Conservation (phyloP, 2,113 vertebrate species). For the Grus americana region DNA sequence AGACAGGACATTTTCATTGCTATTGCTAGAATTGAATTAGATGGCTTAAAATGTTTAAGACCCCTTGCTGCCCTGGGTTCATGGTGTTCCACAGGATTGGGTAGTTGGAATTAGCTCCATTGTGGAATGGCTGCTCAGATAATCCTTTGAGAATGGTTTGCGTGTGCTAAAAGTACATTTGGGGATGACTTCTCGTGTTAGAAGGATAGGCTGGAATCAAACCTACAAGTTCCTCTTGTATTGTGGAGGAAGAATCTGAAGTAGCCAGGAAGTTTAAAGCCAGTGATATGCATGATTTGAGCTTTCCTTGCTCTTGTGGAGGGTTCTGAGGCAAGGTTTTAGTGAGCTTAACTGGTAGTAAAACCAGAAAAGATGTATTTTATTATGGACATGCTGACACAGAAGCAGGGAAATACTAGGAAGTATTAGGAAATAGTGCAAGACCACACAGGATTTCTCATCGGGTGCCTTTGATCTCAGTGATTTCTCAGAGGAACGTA, state of each 20-base stretch:
- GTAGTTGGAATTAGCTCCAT: not conserved
- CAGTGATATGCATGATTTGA: not conserved
- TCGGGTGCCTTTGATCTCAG: not conserved
- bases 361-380: not conserved
- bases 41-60: not conserved
- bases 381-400: not conserved
- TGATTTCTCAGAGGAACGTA: not conserved
- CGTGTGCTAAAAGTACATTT: not conserved
- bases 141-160: not conserved
- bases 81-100: not conserved
- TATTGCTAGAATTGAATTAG: not conserved
- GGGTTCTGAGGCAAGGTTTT: not conserved
- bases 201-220: not conserved
- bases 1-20: not conserved
- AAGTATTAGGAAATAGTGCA: not conserved
- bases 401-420: not conserved
- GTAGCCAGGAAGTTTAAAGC: not conserved
- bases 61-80: not conserved
- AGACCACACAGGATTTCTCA: not conserved
- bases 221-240: not conserved
- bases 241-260: not conserved
- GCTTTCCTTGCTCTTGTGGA: not conserved
- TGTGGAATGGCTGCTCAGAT: not conserved
- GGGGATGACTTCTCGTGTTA: not conserved
- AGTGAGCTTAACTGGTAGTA: not conserved